These are phyloP conservation scores for Thunnus thynnus DNA, from an alignment of 2,113 vertebrate species.

Conservation along the genomic window DNA sequence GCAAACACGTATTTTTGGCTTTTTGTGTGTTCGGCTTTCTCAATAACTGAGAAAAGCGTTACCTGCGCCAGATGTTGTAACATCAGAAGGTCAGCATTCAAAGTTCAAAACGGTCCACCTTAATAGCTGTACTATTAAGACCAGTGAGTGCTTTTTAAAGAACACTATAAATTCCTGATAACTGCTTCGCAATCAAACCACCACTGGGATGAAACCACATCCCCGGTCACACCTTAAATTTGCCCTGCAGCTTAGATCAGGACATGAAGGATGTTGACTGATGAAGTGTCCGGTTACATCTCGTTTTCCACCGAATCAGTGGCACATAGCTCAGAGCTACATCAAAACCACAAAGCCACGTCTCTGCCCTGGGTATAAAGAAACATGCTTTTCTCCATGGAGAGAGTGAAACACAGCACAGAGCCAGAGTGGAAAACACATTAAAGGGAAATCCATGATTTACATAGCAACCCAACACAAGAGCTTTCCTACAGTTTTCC, in stretches of 20 bases:
- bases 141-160: too few relatives aligned
- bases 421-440: constrained; percentile 12
- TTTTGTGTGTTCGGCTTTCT: too few relatives aligned
- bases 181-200: too few relatives aligned
- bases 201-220: too few relatives aligned
- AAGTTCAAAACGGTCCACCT: too few relatives aligned
- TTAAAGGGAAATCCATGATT: background rate
- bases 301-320: background rate
- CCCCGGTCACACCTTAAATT: too few relatives aligned
- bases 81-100: too few relatives aligned
- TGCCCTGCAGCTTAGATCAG: background rate
- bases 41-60: too few relatives aligned
- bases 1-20: too few relatives aligned
- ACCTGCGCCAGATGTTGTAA: too few relatives aligned
- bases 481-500: background rate
- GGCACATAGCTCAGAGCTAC: background rate
- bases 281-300: background rate
- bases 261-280: background rate
- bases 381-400: background rate
- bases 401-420: background rate
- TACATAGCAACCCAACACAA: background rate
- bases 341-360: background rate
- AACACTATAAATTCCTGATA: too few relatives aligned
- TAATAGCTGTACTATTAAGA: too few relatives aligned
- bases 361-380: background rate